Base-by-base conservation (phyloP, 1,140 invertebrate genomes). In the Asbolus verrucosus region DNA sequence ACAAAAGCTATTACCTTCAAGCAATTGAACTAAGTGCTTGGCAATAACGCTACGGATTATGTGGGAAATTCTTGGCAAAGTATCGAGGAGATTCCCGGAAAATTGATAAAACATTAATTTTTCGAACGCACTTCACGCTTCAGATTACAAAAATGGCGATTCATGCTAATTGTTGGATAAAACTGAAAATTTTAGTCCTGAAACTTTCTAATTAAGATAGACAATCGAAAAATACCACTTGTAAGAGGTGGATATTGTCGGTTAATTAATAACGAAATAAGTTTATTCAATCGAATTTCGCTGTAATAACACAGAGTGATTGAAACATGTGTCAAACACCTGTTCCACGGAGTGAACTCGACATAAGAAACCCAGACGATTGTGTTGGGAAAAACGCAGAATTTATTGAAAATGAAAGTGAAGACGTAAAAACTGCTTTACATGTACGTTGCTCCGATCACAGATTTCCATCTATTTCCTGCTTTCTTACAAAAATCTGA, bases 11-110 rank as follows among this genome's bases (percentile, higher is more conserved):
- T 54, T 54, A 54, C 21, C 46, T 24, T 11, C 14, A 54, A 46
- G 46, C 11, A 54, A 54, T 54, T 54, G 46, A 54, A 54, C 41
- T 27, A 24, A 54, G 46, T 54, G 24, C 46, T 11, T 54, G n/a
- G 46, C 43, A 54, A 54, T 54, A 54, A 54, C 19, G 46, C 46
- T 21, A 27, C 24, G 8, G 46, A 54, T 54, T 54, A 54, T 13
- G 46, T 30, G 46, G 8, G 21, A 21, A 27, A 54, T 54, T 54
- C 46, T 14, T 27, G 18, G 46, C 19, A 54, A 27, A 54, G 19
- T 27, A 24, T 27, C 19, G 46, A 21, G 2, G 1, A 16, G 6
- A 54, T 54, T 27, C 46, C 27, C 27, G 46, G 21, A 54, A 54
- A 24, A 54, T 54, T 54, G n/a, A 46, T 46, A 46, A 46, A 46